Conservation (phyloP, 64 coral and sea anemone genomes). For the Pocillopora verrucosa region DNA sequence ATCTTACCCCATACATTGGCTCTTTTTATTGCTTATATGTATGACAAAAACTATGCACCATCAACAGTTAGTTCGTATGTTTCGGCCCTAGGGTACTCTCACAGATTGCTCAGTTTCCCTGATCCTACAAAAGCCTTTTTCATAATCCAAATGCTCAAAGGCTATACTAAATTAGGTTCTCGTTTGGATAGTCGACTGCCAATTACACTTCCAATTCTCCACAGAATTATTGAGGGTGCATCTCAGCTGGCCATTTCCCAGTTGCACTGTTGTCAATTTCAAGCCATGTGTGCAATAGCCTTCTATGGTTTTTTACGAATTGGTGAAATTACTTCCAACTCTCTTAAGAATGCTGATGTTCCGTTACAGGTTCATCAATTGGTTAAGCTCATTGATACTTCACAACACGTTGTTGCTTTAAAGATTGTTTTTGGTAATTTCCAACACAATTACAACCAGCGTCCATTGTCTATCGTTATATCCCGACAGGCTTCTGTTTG, state of each 20-base stretch:
- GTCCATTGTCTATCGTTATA: constrained; percentile 16
- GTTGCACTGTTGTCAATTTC: constrained; percentile 7
- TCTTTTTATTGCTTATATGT: no score
- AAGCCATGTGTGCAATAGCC: constrained; percentile 26
- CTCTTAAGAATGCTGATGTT: neutral
- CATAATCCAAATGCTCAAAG: neutral
- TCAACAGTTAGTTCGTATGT: constrained; percentile 26
- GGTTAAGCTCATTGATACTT: neutral
- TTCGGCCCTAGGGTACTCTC: constrained; percentile 16
- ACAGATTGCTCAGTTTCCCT: no score
- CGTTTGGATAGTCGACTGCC: neutral
- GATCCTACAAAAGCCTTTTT: no score
- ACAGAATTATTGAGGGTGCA: neutral
- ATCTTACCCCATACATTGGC: constrained; percentile 3
- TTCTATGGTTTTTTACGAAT: constrained; percentile 44
- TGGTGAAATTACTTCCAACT: constrained; percentile 17
- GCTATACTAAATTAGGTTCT: neutral
- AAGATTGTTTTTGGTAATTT: constrained; percentile 16
- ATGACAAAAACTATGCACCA: neutral
- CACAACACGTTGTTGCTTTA: neutral
- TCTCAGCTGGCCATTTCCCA: neutral
- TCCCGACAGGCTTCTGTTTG: constrained; percentile 19
- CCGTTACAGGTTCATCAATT: constrained; percentile 15
- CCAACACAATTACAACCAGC: constrained; percentile 18
- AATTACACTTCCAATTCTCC: neutral